Conservation (phyloP, 2,113 vertebrate genomes). For the Collichthys lucidus region DNA sequence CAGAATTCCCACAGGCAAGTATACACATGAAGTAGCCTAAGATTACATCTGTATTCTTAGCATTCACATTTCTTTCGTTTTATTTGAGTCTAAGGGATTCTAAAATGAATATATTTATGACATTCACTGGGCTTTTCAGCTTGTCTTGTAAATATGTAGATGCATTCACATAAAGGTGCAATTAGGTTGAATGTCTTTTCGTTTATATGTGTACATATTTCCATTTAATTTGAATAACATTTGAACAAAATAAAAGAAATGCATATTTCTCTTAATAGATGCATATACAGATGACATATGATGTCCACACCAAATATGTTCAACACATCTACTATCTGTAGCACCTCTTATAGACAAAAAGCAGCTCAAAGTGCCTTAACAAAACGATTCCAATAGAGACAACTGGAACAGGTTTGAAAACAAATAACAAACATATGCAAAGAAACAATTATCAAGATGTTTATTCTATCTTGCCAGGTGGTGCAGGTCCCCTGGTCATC, state of each 20-base stretch:
- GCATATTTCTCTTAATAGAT: background rate
- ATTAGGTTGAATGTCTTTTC: too few species aligned
- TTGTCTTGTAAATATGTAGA: background rate
- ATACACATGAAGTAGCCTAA: background rate
- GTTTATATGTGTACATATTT: too few species aligned
- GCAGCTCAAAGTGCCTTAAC: too few species aligned
- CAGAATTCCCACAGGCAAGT: conserved; percentile 75
- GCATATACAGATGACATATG: background rate
- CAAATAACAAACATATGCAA: background rate
- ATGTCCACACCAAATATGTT: background rate
- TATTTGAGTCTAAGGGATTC: too few species aligned
- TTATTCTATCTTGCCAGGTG: conserved; percentile 56
- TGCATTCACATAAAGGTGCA: background rate
- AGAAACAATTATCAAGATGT: background rate
- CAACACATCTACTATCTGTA: background rate
- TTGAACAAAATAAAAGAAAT: background rate
- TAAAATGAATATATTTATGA: background rate
- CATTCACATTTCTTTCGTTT: background rate
- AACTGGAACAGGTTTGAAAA: background rate
- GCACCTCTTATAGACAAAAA: too few species aligned
- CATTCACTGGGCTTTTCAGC: background rate
- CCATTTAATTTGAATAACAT: background rate
- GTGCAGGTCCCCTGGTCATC: conserved; percentile 87
- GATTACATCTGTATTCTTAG: background rate
- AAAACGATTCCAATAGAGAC: too few species aligned